These are phyloP conservation scores for Chamaetylas fuelleborni DNA, from an alignment of 2,113 vertebrate species.

Conservation along the genomic window DNA sequence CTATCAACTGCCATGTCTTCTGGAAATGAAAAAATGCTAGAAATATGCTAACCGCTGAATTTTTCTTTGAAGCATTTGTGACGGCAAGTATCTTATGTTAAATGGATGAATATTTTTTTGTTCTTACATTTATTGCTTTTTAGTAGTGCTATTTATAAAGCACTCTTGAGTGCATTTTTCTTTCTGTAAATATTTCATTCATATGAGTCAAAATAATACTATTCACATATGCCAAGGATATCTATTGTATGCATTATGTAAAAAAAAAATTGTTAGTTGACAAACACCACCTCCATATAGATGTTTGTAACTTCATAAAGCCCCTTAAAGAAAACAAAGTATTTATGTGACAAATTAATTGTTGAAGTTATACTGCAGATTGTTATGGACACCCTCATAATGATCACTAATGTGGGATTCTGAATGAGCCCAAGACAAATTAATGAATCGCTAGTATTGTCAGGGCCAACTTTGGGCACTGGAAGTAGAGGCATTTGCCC, in stretches of 20 bases:
- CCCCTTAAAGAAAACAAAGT: neutral
- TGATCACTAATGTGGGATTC: neutral
- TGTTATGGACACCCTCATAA: neutral
- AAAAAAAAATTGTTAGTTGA: neutral
- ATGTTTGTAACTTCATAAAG: neutral
- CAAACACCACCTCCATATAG: neutral
- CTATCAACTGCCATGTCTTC: neutral
- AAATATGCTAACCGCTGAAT: neutral
- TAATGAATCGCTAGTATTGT: neutral
- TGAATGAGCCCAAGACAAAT: neutral
- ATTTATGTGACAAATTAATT: neutral
- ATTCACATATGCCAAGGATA: neutral
- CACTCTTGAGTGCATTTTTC: neutral
- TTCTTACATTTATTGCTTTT: conserved; percentile 4
- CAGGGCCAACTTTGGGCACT: neutral
- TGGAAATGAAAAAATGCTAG: neutral
- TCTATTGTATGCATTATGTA: neutral
- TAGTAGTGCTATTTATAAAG: neutral
- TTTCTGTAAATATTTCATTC: neutral
- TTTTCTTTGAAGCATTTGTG: neutral
- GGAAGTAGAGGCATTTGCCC: neutral
- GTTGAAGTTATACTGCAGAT: neutral
- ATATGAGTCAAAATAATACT: neutral
- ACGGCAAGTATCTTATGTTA: neutral
- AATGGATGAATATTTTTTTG: conserved; percentile 10